A percentile compares a stretch with the other conserved stretches of the same genome.
These are phyloP conservation scores for Pseudorasbora parva DNA, from an alignment of 2,113 vertebrate species.

Conservation along the genomic window DNA sequence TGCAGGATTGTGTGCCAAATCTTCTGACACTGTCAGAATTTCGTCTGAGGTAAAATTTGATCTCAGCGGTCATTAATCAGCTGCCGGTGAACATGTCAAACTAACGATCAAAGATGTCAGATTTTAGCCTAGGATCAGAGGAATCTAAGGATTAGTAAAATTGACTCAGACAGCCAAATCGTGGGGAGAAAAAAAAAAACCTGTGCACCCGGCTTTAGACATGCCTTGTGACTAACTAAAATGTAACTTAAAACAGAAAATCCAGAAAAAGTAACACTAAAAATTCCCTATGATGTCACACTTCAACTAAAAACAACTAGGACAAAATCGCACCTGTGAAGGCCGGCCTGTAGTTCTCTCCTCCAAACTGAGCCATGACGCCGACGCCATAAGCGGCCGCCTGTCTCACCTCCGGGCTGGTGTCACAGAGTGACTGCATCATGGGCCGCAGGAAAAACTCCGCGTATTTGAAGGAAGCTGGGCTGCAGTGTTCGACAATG, in stretches of 20 bases:
- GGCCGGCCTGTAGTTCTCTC: conserved; percentile 92
- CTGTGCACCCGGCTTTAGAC: too few relatives aligned
- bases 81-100: too few relatives aligned
- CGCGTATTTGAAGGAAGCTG: conserved; percentile 92
- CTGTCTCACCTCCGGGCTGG: conserved; percentile 92
- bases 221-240: not conserved
- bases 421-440: conserved; percentile 90
- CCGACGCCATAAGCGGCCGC: conserved; percentile 95
- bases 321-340: conserved; percentile 87
- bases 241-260: not conserved
- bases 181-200: too few relatives aligned
- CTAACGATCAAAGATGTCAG: too few relatives aligned
- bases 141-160: too few relatives aligned
- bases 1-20: too few relatives aligned
- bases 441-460: conserved; percentile 93
- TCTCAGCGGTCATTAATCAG: too few relatives aligned
- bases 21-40: too few relatives aligned
- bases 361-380: conserved; percentile 95
- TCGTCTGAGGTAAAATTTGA: too few relatives aligned
- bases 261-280: not conserved
- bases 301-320: too few relatives aligned
- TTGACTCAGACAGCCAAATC: too few relatives aligned
- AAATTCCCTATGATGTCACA: not conserved
- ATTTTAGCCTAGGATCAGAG: too few relatives aligned
- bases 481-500: conserved; percentile 96